These are phyloP conservation scores for Pristionchus exspectatus DNA, from an alignment of 2,888 invertebrate species.

Conservation along the genomic window DNA sequence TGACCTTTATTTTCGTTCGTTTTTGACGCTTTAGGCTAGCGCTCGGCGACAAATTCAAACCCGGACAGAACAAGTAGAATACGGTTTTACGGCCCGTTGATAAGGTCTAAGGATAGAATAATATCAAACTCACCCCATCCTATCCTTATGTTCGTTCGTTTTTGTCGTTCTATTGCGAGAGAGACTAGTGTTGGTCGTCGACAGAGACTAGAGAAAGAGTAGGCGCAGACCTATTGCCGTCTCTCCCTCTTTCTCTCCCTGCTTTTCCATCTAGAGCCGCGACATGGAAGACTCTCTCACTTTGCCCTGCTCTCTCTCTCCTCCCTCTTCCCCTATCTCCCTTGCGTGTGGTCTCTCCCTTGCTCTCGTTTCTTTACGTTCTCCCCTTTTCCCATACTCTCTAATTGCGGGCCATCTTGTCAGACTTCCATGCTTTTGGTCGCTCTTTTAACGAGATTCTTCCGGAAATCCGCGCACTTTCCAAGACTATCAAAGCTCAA, in stretches of 20 bases:
- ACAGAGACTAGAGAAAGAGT: slow-evolving; percentile 23
- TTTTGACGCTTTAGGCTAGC: too few relatives aligned
- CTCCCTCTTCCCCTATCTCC: slow-evolving; percentile 1
- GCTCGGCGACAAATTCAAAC: too few relatives aligned
- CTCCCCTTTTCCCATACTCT: background rate
- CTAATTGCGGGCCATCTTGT: background rate
- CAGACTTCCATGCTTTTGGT: background rate
- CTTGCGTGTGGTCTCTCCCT: background rate
- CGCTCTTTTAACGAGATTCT: slow-evolving; percentile 6
- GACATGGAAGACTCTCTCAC: background rate
- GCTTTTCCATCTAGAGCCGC: slow-evolving; percentile 24
- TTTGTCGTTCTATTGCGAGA: background rate
- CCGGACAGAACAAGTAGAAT: too few relatives aligned
- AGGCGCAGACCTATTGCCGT: background rate
- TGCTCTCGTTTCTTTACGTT: background rate
- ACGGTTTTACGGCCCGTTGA: too few relatives aligned
- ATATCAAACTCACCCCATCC: slow-evolving; percentile 10
- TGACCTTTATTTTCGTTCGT: too few relatives aligned
- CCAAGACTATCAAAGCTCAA: background rate
- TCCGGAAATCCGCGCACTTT: slow-evolving; percentile 22
- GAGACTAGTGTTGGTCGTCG: slow-evolving; percentile 33
- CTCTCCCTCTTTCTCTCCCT: background rate
- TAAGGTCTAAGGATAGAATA: too few relatives aligned
- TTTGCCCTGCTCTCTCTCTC: slow-evolving; percentile 2
- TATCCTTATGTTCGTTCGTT: background rate